A percentile compares a stretch with the other conserved stretches of the same genome.
Conservation (phyloP, 2,797 vertebrate species). For the Myotis myotis region DNA sequence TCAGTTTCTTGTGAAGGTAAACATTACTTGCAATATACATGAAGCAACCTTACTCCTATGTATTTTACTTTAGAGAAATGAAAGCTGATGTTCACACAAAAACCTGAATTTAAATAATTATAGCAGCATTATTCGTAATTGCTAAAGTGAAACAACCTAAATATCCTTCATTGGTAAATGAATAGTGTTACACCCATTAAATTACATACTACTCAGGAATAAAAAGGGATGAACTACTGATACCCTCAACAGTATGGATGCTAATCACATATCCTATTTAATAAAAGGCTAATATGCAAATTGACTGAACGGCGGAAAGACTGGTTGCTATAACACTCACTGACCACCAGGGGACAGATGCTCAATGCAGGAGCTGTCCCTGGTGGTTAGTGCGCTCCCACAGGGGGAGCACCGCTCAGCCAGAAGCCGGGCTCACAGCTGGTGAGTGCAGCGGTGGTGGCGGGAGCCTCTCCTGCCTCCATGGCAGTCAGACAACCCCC, state of each 20-base stretch:
- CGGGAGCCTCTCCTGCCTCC: no score
- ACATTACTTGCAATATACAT: background rate
- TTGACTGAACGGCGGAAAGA: accelerated
- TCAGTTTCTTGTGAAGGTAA: background rate
- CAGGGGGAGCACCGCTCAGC: no score
- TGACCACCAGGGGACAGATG: no score
- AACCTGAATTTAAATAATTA: background rate
- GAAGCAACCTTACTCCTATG: background rate
- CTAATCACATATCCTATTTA: background rate
- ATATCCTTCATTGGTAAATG: background rate
- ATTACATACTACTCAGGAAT: background rate
- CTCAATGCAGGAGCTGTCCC: no score
- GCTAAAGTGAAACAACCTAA: background rate
- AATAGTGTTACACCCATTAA: background rate
- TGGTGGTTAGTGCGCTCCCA: no score
- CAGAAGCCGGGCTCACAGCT: no score
- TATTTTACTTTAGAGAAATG: background rate
- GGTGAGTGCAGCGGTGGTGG: no score
- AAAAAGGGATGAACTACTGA: background rate
- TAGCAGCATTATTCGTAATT: background rate
- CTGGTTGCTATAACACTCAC: no score
- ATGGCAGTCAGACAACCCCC: no score
- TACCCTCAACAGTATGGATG: background rate
- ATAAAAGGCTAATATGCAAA: no score
- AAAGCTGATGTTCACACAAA: background rate